Evolutionary conservation across 2,797 vertebrate species (phyloP).

Genomic region (Lagorchestes hirsutus): DNA sequence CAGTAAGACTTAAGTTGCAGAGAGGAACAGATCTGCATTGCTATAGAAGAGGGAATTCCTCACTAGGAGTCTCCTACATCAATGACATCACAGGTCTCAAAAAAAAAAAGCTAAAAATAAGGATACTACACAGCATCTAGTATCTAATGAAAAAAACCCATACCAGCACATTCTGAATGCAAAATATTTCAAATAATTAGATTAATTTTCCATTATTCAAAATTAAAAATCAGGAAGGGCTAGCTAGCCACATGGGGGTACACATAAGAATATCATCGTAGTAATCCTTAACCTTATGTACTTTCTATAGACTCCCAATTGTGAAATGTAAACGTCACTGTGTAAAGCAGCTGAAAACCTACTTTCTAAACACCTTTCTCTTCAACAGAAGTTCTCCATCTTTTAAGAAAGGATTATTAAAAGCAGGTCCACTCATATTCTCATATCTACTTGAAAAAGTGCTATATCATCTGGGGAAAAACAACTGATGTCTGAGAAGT

Average conservation of each 20-base stretch:
- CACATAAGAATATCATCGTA: conserved; percentile 23
- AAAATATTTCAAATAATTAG: conserved; percentile 15
- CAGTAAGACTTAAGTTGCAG: not conserved
- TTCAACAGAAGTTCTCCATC: not conserved
- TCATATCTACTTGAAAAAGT: not conserved
- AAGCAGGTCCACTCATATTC: not conserved
- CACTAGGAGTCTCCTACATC: not conserved
- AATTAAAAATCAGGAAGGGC: conserved; percentile 14
- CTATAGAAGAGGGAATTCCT: not conserved
- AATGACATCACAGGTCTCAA: not conserved
- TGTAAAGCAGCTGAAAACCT: conserved; percentile 47
- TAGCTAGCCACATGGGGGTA: conserved; percentile 10
- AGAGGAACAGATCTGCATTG: not conserved
- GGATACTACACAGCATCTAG: not conserved
- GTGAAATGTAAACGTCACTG: conserved; percentile 25
- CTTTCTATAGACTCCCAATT: conserved; percentile 5
- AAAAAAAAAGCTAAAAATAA: not conserved
- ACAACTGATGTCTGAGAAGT: not conserved
- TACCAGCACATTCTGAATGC: conserved; percentile 14
- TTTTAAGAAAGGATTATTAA: not conserved
- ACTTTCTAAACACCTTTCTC: not conserved
- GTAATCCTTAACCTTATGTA: conserved; percentile 1
- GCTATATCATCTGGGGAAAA: not conserved
- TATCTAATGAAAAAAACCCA: not conserved
- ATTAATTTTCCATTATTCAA: conserved; percentile 21